phyloP scores from a whole-genome alignment of 2,797 vertebrate species.

The Limosa lapponica region DNA sequence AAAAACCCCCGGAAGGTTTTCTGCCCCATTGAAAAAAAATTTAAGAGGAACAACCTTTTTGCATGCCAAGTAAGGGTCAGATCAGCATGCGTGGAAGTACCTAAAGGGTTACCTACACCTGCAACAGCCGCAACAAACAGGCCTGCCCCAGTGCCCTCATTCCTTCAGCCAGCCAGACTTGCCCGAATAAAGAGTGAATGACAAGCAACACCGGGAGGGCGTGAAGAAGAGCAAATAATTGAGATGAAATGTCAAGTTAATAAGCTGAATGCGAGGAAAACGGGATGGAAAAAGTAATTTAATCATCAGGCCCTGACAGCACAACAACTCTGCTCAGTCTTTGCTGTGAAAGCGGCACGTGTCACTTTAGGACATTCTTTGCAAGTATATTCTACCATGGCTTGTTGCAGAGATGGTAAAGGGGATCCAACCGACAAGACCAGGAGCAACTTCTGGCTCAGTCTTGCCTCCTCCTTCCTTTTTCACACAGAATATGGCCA shows the following conservation, averaged over 20 bases:
- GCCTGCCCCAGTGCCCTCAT: neutral
- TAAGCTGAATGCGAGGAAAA: fast-evolving
- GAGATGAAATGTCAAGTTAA: neutral
- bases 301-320: neutral
- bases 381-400: neutral
- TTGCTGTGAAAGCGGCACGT: fast-evolving
- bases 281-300: neutral
- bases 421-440: neutral
- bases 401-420: neutral
- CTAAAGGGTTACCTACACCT: neutral
- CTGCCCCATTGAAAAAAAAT: fast-evolving
- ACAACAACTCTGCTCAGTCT: neutral
- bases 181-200: neutral
- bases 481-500: neutral
- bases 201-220: neutral
- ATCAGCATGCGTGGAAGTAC: fast-evolving
- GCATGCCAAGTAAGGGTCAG: fast-evolving
- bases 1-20: neutral
- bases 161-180: neutral
- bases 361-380: neutral
- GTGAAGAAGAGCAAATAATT: neutral
- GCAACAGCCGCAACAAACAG: neutral
- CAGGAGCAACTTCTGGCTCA: neutral
- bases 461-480: neutral
- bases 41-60: neutral